Conservation (phyloP, 1,140 invertebrate species). For the Drosophila lacteicornis region DNA sequence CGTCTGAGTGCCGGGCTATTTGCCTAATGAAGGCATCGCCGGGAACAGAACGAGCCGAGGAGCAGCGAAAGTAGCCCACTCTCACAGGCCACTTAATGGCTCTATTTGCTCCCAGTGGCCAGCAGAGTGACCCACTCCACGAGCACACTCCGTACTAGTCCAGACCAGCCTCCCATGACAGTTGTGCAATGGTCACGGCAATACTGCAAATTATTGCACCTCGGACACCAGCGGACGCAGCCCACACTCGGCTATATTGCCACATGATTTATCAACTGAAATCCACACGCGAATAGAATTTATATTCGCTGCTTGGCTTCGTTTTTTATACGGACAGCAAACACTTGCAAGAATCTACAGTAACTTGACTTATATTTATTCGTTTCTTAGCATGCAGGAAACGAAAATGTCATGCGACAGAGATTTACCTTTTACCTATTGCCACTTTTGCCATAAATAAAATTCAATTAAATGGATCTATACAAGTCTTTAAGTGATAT, state of each 20-base stretch:
- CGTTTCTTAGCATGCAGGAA: too few species aligned
- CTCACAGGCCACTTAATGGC: constrained; percentile 75
- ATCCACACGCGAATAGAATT: constrained; percentile 69
- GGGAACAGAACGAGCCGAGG: constrained; percentile 40
- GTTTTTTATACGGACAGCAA: constrained; percentile 13
- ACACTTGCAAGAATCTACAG: constrained; percentile 11
- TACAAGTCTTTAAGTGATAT: background rate
- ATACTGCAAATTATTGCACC: constrained; percentile 65
- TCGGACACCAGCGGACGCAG: constrained; percentile 29
- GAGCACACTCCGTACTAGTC: background rate
- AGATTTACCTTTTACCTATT: background rate
- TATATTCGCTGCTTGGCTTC: constrained; percentile 47
- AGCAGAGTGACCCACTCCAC: constrained; percentile 11
- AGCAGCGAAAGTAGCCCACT: constrained; percentile 71
- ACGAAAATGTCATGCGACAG: background rate
- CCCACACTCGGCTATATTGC: constrained; percentile 54
- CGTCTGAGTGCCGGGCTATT: constrained; percentile 66
- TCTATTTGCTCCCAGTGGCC: constrained; percentile 57
- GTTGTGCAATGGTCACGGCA: constrained; percentile 66
- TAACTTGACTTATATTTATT: constrained; percentile 1
- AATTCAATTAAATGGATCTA: too few species aligned
- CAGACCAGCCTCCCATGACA: constrained; percentile 34
- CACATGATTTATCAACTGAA: constrained; percentile 75
- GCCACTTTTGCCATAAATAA: too few species aligned
- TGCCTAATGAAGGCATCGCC: constrained; percentile 74